Base-by-base conservation (phyloP, 2,797 vertebrate genomes). In the Ctenopoma kingsleyae region DNA sequence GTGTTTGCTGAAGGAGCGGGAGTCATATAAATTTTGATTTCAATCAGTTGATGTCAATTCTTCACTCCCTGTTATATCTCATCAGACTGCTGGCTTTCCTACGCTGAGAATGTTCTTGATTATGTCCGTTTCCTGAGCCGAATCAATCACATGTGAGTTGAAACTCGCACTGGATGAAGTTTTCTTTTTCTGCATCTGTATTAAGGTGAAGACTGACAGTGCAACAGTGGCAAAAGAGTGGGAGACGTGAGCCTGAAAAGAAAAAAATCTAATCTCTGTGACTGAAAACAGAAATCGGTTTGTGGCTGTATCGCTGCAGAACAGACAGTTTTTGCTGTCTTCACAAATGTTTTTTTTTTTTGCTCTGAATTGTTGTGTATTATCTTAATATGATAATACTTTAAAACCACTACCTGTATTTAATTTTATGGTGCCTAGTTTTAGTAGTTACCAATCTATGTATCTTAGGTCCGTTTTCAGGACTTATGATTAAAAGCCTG, bases 91-190 rank as follows among this genome's bases (percentile, higher is more conserved):
- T 4, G 48, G 3, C 69, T 80, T 80, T 87, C 44, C 56, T 38
- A 59, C 20, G 74, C 70, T 1, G 44, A 36, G 74, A 57, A 56
- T 82, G 81, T 79, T 89, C 71, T 68, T 84, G 65, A 91, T 89
- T 82, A 78, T 66, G 40, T 73, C 76, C 54, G 56, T 78, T 89
- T 91, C 84, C 78, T 71, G 27, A 46, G 13, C 13, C 46, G 68
- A 82, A 88, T 91, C 83, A 80, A 78, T 84, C 78, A 81, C 74
- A 86, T 30, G 15, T 23, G 66, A 68, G 72, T 20, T 71, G 32
- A 80, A 77, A 68, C 56, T 51, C 4, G 1, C 49, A 43, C 27
- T 36, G 48, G 59, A 57, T 52, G 16, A 58, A 48, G 59, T 64
- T 69, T 27, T 54, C 27, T 56, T 23, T 20, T 35, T 57, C 51